Conservation (phyloP, 2,113 vertebrate species). For the Psettodes erumei region DNA sequence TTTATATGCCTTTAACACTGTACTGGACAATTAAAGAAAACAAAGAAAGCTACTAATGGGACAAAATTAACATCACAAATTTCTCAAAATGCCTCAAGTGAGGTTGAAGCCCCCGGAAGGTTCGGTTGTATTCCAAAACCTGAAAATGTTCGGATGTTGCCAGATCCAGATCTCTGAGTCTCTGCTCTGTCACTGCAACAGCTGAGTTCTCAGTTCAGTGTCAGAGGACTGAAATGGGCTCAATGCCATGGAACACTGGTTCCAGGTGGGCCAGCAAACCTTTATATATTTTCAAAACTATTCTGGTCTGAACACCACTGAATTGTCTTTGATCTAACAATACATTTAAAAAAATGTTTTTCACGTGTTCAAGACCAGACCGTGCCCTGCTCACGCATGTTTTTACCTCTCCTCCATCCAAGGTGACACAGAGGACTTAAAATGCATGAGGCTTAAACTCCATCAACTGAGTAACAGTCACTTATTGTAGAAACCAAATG, state of each 20-base stretch:
- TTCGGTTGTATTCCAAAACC: constrained; percentile 18
- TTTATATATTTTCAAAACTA: constrained; percentile 16
- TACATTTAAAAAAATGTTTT: background rate
- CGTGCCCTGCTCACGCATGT: background rate
- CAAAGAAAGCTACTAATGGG: background rate
- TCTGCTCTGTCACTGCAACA: constrained; percentile 16
- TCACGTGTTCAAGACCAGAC: constrained; percentile 23
- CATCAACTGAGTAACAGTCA: constrained; percentile 12
- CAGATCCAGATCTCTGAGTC: constrained; percentile 1
- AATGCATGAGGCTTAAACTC: constrained; percentile 14
- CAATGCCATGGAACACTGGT: background rate
- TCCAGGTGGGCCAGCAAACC: background rate
- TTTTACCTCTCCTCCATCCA: constrained; percentile 10
- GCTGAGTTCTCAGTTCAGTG: constrained; percentile 23
- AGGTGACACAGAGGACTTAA: background rate
- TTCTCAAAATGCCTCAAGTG: constrained; percentile 28
- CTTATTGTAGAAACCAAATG: constrained; percentile 16
- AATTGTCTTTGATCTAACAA: background rate
- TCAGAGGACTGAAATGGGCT: background rate
- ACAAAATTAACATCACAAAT: constrained; percentile 35
- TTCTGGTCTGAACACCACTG: background rate
- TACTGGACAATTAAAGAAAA: constrained; percentile 35
- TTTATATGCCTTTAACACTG: constrained; percentile 38
- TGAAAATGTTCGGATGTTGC: background rate
- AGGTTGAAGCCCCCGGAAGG: background rate